These are phyloP conservation scores for Mystacornis crossleyi DNA, from an alignment of 2,113 vertebrate genomes.

Conservation along the genomic window DNA sequence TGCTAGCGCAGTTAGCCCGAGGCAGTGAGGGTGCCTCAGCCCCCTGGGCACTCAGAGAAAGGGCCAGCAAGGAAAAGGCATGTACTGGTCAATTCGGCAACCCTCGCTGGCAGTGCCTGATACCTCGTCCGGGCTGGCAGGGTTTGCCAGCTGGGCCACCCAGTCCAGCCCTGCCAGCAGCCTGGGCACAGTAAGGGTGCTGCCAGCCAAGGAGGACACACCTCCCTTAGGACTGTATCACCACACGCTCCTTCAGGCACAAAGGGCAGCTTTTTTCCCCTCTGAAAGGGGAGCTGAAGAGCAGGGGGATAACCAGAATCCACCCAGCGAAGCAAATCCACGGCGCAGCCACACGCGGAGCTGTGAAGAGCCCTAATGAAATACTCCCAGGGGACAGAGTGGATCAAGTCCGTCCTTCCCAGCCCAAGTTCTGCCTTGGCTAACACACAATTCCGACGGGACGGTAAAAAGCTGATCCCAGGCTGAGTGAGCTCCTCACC, in stretches of 20 bases:
- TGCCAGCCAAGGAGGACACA: not conserved
- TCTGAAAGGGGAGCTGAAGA: not conserved
- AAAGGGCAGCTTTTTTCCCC: too few relatives aligned
- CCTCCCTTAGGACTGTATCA: not conserved
- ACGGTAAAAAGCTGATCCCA: not conserved
- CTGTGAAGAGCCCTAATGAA: not conserved
- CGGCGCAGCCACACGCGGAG: not conserved
- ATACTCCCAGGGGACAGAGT: not conserved
- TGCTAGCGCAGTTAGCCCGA: not conserved
- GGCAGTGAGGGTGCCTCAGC: not conserved
- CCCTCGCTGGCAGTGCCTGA: not conserved
- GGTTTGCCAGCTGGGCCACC: not conserved
- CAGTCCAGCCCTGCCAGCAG: not conserved
- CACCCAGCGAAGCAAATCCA: not conserved
- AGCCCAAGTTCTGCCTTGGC: not conserved
- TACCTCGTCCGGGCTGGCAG: not conserved
- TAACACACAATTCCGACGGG: not conserved
- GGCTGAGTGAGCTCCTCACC: not conserved
- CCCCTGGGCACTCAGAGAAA: not conserved
- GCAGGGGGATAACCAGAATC: not conserved
- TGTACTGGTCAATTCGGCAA: not conserved
- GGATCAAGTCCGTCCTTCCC: not conserved
- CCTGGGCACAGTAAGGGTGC: not conserved
- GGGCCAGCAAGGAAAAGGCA: not conserved
- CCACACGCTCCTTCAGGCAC: not conserved